Conservation (phyloP, 2,797 vertebrate species). For the Myotis planiceps region DNA sequence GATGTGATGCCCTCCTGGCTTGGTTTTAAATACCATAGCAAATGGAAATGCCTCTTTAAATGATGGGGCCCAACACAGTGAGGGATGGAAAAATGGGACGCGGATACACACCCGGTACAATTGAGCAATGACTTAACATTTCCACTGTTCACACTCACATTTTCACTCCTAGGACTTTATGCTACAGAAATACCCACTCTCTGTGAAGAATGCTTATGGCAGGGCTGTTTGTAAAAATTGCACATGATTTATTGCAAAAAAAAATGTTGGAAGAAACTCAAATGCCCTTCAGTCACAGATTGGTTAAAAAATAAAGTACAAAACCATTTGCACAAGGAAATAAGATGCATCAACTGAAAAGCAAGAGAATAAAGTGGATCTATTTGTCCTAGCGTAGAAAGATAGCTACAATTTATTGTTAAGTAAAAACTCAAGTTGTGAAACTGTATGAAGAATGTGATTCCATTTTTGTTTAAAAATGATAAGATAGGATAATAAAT, state of each 20-base stretch:
- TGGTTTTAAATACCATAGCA: neutral
- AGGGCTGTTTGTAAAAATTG: fast-evolving
- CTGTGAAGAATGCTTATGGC: fast-evolving
- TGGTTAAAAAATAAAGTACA: neutral
- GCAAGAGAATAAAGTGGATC: neutral
- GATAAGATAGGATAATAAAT: neutral
- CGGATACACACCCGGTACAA: fast-evolving
- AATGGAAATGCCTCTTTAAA: neutral
- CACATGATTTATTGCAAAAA: neutral
- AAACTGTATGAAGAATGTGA: neutral
- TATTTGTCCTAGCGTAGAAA: fast-evolving
- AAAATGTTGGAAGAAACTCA: too few species aligned
- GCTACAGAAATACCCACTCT: neutral
- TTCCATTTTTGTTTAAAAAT: neutral
- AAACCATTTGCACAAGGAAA: neutral
- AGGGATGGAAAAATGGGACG: neutral
- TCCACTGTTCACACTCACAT: neutral
- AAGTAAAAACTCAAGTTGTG: neutral
- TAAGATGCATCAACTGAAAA: fast-evolving
- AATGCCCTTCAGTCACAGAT: neutral
- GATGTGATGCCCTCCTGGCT: fast-evolving
- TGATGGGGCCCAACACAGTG: fast-evolving
- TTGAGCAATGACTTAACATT: fast-evolving
- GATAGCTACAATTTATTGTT: fast-evolving
- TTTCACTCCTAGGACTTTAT: too few species aligned